A percentile compares a stretch with the other conserved stretches of the same genome.
Evolutionary conservation across 2,888 invertebrate species (phyloP).

Genomic region (Ceraclea dissimilis): DNA sequence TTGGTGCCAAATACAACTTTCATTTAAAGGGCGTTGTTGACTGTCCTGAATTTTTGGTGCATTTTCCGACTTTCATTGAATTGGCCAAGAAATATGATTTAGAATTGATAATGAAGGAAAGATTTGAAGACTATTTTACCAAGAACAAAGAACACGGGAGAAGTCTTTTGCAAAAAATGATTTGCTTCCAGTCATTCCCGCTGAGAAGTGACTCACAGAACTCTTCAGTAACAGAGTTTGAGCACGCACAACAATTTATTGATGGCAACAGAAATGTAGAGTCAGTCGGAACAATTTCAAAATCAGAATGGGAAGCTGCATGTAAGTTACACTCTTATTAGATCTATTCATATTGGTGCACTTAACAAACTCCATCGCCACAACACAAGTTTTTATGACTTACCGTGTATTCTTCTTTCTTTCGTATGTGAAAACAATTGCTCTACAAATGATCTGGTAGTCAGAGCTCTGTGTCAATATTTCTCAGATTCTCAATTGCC

Average conservation of each 20-base stretch:
- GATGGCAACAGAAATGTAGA: conserved; percentile 38
- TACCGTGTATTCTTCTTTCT: too few relatives aligned
- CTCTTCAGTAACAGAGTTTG: conserved; percentile 56
- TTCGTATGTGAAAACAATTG: too few relatives aligned
- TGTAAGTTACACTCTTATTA: conserved; percentile 48
- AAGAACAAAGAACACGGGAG: conserved; percentile 51
- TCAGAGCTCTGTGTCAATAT: too few relatives aligned
- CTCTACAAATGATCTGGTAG: too few relatives aligned
- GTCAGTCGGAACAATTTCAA: conserved; percentile 74
- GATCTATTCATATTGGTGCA: too few relatives aligned
- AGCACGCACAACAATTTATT: conserved; percentile 59
- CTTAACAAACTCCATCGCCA: too few relatives aligned
- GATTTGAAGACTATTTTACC: conserved; percentile 75
- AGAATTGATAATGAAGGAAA: conserved; percentile 58
- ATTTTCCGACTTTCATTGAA: conserved; percentile 78
- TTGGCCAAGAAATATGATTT: conserved; percentile 65
- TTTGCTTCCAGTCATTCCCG: conserved; percentile 76
- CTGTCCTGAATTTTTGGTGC: conserved; percentile 96
- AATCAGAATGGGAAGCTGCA: conserved; percentile 88
- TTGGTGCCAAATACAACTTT: conserved; percentile 95
- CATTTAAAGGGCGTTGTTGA: conserved; percentile 93
- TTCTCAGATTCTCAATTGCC: too few relatives aligned
- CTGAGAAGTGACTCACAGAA: conserved; percentile 48
- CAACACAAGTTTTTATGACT: too few relatives aligned
- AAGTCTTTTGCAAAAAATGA: conserved; percentile 66